These are phyloP conservation scores for Istiophorus platypterus DNA, from an alignment of 2,113 vertebrate species.

Conservation along the genomic window DNA sequence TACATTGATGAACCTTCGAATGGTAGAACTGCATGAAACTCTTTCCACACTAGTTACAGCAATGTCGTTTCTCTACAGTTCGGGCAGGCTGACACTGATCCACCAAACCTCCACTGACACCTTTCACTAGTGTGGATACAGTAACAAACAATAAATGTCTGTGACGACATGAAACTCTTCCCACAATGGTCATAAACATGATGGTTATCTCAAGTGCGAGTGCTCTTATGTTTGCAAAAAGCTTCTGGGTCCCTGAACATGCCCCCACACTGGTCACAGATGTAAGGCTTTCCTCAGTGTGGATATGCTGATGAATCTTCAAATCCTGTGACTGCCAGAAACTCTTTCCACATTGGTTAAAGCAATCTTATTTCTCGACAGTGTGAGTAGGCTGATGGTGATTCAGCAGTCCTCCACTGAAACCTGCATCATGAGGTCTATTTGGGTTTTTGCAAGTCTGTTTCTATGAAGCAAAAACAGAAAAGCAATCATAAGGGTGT, in stretches of 20 bases:
- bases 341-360: background rate
- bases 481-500: too few relatives aligned
- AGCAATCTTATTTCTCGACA: background rate
- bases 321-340: too few relatives aligned
- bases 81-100: too few relatives aligned
- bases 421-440: background rate
- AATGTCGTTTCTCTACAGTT: too few relatives aligned
- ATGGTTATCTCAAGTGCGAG: background rate
- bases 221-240: background rate
- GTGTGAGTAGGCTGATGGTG: background rate
- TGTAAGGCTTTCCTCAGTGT: background rate
- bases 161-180: too few relatives aligned
- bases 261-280: background rate
- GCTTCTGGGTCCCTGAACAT: too few relatives aligned
- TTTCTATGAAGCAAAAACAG: too few relatives aligned
- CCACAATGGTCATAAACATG: background rate
- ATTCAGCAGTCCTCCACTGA: background rate
- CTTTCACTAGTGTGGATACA: too few relatives aligned
- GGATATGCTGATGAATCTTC: background rate
- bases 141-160: too few relatives aligned
- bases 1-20: background rate
- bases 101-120: too few relatives aligned
- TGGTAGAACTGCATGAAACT: too few relatives aligned
- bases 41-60: slow-evolving; percentile 6
- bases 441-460: background rate